phyloP scores from a whole-genome alignment of 2,888 invertebrate genomes.

The Chrysolina americana region DNA sequence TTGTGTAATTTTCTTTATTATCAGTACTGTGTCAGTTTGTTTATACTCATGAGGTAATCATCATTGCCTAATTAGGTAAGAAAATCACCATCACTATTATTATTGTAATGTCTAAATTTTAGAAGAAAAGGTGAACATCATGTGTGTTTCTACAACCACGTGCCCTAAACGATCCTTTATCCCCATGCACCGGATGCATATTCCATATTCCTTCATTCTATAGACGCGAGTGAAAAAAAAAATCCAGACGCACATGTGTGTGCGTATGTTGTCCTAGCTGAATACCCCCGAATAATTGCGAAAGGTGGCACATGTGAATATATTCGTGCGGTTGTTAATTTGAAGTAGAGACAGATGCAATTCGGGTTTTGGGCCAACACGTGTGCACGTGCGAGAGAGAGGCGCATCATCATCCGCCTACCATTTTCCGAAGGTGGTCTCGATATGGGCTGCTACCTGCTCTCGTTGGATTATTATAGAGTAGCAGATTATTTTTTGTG shows the following conservation, averaged over 20 bases:
- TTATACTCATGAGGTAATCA: too few relatives aligned
- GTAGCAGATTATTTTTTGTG: not conserved
- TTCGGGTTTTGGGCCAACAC: conserved; percentile 49
- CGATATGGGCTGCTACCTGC: conserved; percentile 35
- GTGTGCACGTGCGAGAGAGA: conserved; percentile 57
- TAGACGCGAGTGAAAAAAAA: conserved; percentile 13
- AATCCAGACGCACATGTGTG: conserved; percentile 33
- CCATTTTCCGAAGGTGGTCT: conserved; percentile 38
- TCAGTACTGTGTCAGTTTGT: too few relatives aligned
- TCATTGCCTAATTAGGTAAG: too few relatives aligned
- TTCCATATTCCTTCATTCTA: conserved; percentile 17
- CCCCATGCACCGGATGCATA: conserved; percentile 18
- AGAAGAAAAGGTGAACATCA: not conserved
- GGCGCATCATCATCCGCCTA: conserved; percentile 54
- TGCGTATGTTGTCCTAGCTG: conserved; percentile 39
- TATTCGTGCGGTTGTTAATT: conserved; percentile 12
- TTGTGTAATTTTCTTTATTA: too few relatives aligned
- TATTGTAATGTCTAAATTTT: not conserved
- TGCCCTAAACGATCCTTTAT: conserved; percentile 3
- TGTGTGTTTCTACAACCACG: conserved; percentile 12
- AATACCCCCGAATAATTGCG: conserved; percentile 39
- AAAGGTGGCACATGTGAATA: conserved; percentile 34
- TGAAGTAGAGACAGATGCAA: conserved; percentile 55
- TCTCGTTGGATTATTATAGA: not conserved
- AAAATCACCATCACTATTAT: too few relatives aligned